Conservation (phyloP, 2,888 invertebrate genomes). For the Diaperis boleti region DNA sequence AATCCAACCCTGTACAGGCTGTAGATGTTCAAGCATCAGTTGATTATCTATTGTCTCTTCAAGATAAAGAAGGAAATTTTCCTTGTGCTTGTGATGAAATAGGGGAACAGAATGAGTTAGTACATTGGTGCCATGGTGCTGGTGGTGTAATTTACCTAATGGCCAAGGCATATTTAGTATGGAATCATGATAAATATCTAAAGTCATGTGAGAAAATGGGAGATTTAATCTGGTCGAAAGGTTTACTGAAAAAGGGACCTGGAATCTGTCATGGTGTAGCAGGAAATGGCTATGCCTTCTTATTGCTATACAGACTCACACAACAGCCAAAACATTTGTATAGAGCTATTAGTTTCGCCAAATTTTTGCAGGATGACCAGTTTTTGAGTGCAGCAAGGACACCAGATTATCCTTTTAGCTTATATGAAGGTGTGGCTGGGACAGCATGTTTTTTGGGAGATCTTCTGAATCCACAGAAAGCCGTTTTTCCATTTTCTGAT, state of each 20-base stretch:
- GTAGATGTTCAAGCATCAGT: conserved; percentile 74
- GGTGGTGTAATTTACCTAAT: conserved; percentile 85
- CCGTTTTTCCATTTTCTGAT: conserved; percentile 88
- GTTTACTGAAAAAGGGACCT: conserved; percentile 87
- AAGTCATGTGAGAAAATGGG: conserved; percentile 76
- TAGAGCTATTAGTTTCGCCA: conserved; percentile 81
- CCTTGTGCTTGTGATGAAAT: conserved; percentile 78
- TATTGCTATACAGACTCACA: conserved; percentile 80
- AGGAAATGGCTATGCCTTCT: conserved; percentile 85
- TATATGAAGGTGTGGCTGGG: conserved; percentile 90
- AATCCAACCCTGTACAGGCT: conserved; percentile 69
- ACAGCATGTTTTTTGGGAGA: conserved; percentile 87
- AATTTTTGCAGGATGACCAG: conserved; percentile 77
- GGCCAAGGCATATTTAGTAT: conserved; percentile 83
- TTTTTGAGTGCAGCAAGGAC: conserved; percentile 77
- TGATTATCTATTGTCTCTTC: conserved; percentile 76
- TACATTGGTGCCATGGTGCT: conserved; percentile 94
- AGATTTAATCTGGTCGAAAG: conserved; percentile 86
- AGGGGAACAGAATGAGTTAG: conserved; percentile 74
- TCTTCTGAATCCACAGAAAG: conserved; percentile 77
- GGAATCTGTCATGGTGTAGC: conserved; percentile 91
- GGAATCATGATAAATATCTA: conserved; percentile 80
- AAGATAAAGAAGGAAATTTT: conserved; percentile 74
- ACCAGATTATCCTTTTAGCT: conserved; percentile 85
- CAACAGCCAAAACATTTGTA: conserved; percentile 78